A percentile compares a stretch with the other conserved stretches of the same genome.
Conservation (phyloP, 2,113 vertebrate species). For the Pygoscelis adeliae region DNA sequence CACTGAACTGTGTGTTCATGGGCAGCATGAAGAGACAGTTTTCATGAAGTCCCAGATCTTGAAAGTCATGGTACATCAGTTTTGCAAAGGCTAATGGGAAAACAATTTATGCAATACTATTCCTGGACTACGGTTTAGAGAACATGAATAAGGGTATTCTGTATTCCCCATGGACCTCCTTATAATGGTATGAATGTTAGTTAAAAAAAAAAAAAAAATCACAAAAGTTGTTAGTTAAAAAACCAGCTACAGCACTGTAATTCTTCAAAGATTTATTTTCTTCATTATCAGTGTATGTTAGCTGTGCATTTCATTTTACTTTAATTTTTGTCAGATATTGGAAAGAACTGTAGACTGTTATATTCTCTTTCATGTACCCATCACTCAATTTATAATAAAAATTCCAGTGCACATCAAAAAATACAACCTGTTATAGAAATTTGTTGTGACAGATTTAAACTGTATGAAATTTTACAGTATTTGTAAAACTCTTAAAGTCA, state of each 20-base stretch:
- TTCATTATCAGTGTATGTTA: not conserved
- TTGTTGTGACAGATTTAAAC: not conserved
- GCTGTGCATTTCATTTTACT: not conserved
- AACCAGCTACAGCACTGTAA: not conserved
- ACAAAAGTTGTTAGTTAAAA: not conserved
- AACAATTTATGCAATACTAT: not conserved
- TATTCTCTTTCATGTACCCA: not conserved
- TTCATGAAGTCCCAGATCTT: not conserved
- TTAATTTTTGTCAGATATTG: not conserved
- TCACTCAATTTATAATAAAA: slow-evolving; percentile 35
- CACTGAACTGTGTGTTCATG: not conserved
- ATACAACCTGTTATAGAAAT: not conserved
- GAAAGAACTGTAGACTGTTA: not conserved
- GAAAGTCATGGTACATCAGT: not conserved
- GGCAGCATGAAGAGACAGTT: not conserved
- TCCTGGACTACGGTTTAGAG: not conserved
- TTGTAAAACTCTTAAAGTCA: not conserved
- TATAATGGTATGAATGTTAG: not conserved
- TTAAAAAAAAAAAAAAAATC: not conserved
- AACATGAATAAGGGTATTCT: not conserved
- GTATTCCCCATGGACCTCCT: not conserved
- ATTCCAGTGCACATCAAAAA: not conserved
- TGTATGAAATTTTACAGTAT: not conserved
- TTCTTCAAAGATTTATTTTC: not conserved
- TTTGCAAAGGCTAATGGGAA: not conserved